phyloP scores from a whole-genome alignment of 2,113 vertebrate genomes.

The Struthio camelus region DNA sequence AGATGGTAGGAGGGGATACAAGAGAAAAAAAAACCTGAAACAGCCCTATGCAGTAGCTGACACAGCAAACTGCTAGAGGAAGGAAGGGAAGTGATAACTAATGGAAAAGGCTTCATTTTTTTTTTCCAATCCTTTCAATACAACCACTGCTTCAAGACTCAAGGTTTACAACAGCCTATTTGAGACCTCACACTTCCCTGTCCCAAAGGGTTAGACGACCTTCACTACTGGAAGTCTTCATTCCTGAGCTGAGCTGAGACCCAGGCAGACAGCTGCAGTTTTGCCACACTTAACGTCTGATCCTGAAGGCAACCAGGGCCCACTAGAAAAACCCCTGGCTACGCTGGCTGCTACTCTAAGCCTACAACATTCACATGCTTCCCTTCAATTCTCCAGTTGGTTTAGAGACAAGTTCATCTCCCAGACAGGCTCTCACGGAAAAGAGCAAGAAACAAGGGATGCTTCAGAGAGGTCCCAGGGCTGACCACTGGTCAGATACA shows the following conservation, averaged over 20 bases:
- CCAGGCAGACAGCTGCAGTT: neutral
- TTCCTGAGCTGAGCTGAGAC: neutral
- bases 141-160: neutral
- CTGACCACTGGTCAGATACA: neutral
- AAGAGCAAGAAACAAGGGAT: neutral
- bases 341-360: neutral
- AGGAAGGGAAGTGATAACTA: neutral
- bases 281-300: neutral
- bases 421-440: neutral
- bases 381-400: neutral
- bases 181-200: neutral
- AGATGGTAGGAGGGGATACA: neutral
- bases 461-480: neutral
- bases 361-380: neutral
- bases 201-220: neutral
- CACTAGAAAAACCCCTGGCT: neutral
- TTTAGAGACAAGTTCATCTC: neutral
- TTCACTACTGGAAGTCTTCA: neutral
- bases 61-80: neutral
- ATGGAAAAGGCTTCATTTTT: neutral
- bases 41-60: neutral
- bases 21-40: neutral
- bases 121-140: neutral
- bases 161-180: accelerated
- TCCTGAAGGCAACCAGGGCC: neutral